Percentiles rank a stretch among this genome's conserved stretches.
phyloP scores from a whole-genome alignment of 2,113 vertebrate species.

The Aplodontia rufa region DNA sequence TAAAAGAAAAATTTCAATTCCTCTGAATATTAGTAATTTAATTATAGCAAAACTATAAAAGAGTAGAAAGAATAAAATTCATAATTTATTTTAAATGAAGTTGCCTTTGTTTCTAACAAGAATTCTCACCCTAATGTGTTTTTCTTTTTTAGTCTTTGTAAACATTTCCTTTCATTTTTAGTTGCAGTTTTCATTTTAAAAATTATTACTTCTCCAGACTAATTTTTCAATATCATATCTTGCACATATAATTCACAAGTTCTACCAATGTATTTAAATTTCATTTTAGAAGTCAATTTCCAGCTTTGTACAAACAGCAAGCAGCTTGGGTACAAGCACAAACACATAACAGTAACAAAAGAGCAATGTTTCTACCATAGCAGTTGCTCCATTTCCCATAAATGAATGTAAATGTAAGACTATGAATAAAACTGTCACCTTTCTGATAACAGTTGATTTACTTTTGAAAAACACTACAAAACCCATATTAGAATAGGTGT shows the following conservation, averaged over 20 bases:
- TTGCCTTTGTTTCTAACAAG: not conserved
- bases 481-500: conserved; percentile 23
- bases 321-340: conserved; percentile 12
- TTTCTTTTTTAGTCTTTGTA: not conserved
- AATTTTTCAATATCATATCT: not conserved
- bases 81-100: conserved; percentile 14
- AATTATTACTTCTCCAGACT: conserved; percentile 23
- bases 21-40: not conserved
- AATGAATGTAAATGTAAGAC: conserved; percentile 29
- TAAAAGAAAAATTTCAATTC: not conserved
- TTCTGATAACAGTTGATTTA: conserved; percentile 54
- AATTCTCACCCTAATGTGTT: not conserved
- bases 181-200: not conserved
- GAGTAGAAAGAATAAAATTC: not conserved
- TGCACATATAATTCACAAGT: not conserved
- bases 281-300: not conserved
- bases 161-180: not conserved
- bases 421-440: conserved; percentile 33
- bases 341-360: not conserved
- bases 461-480: conserved; percentile 52
- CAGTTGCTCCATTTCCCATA: not conserved
- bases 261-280: not conserved
- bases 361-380: conserved; percentile 32
- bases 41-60: not conserved
- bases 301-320: not conserved